Percentiles rank a stretch among this genome's conserved stretches.
Conservation (phyloP, 2,888 invertebrate genomes). For the Graphium colonna region DNA sequence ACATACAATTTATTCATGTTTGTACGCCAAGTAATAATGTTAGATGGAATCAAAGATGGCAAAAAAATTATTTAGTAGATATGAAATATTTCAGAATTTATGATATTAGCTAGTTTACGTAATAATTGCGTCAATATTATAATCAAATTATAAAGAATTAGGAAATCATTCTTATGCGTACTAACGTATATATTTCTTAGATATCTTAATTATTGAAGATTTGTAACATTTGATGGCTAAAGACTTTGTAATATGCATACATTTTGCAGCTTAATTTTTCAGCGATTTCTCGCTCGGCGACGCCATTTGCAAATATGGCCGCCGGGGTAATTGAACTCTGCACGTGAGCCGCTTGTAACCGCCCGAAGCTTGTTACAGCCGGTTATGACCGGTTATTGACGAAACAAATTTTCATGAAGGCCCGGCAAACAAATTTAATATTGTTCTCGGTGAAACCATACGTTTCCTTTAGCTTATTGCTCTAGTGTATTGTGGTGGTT, state of each 20-base stretch:
- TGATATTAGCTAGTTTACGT: too few relatives aligned
- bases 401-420: constrained; percentile 1
- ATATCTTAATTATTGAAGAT: background rate
- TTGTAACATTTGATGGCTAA: background rate
- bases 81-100: too few relatives aligned
- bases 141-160: too few relatives aligned
- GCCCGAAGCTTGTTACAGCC: constrained; percentile 20
- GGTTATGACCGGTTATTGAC: constrained; percentile 16
- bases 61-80: too few relatives aligned
- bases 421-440: constrained; percentile 7
- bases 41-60: too few relatives aligned
- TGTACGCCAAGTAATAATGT: too few relatives aligned
- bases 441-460: background rate
- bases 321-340: constrained; percentile 13
- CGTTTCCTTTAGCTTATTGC: background rate
- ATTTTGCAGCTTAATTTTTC: background rate
- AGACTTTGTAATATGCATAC: background rate
- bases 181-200: too few relatives aligned
- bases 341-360: constrained; percentile 21
- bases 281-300: constrained; percentile 12
- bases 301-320: constrained; percentile 20
- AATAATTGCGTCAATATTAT: too few relatives aligned
- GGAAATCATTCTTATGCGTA: too few relatives aligned
- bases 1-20: too few relatives aligned
- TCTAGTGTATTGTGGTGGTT: too few relatives aligned